Percentiles rank a stretch among this genome's conserved stretches.
Evolutionary conservation across 1,140 invertebrate genomes (phyloP).

Genomic region (Gonioctena quinquepunctata): DNA sequence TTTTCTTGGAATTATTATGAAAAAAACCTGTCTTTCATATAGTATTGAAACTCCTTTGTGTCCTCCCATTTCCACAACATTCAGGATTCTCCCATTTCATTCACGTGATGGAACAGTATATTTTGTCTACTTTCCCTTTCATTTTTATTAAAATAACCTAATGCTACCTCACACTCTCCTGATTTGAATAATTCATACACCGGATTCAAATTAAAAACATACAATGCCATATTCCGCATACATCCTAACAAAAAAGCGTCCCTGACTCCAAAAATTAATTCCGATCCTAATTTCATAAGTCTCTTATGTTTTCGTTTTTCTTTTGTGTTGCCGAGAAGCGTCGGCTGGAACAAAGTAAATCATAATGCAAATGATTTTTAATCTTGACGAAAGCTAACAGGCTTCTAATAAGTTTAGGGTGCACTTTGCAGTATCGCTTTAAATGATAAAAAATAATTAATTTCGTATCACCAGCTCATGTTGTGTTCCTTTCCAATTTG

Average conservation of each 20-base stretch:
- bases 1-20: too few relatives aligned
- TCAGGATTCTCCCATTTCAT: too few relatives aligned
- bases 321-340: constrained; percentile 27
- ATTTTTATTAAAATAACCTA: too few relatives aligned
- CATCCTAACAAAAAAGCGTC: constrained; percentile 1
- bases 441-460: constrained; percentile 23
- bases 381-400: constrained; percentile 39
- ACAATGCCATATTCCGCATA: not conserved
- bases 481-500: constrained; percentile 17
- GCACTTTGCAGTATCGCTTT: constrained; percentile 13
- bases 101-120: too few relatives aligned
- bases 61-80: too few relatives aligned
- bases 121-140: too few relatives aligned
- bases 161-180: too few relatives aligned
- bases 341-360: constrained; percentile 28
- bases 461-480: constrained; percentile 11
- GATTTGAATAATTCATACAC: not conserved
- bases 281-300: constrained; percentile 34
- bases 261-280: constrained; percentile 25
- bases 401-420: constrained; percentile 24
- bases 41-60: too few relatives aligned
- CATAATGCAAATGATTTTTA: constrained; percentile 43
- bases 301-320: constrained; percentile 25
- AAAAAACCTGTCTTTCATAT: too few relatives aligned
- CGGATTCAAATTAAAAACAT: not conserved